Evolutionary conservation across 2,797 vertebrate species (phyloP).

Genomic region (Eospalax fontanierii): DNA sequence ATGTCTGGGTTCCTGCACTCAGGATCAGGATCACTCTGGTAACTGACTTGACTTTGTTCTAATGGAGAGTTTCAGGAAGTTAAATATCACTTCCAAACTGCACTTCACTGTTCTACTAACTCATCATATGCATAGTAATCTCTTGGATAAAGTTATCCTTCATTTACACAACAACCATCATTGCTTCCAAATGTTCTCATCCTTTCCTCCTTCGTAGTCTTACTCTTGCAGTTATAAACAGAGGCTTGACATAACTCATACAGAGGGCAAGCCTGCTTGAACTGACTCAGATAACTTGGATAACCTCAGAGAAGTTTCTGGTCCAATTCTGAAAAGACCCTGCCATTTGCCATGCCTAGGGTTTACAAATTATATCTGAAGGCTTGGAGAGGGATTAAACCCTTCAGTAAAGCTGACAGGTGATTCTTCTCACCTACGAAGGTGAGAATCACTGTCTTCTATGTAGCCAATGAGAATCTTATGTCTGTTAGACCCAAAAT

Average conservation of each 20-base stretch:
- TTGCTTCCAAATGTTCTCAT: neutral
- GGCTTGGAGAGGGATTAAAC: rapidly evolving
- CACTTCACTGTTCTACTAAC: neutral
- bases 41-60: conserved; percentile 5
- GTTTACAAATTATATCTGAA: neutral
- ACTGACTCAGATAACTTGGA: conserved; percentile 1
- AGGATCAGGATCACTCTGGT: neutral
- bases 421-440: neutral
- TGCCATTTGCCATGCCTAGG: neutral
- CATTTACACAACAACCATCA: neutral
- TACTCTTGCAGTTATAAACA: conserved; percentile 13
- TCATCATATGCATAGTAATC: neutral
- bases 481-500: neutral
- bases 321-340: too few relatives aligned
- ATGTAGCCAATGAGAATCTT: neutral
- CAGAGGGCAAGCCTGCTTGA: neutral
- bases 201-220: neutral
- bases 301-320: too few relatives aligned
- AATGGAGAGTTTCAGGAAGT: neutral
- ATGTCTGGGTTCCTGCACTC: neutral
- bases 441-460: neutral
- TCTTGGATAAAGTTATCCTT: neutral
- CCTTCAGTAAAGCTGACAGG: neutral
- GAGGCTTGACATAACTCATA: neutral
- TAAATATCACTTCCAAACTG: neutral